phyloP scores from a whole-genome alignment of 2,113 vertebrate genomes.

The Hepsetus odoe region DNA sequence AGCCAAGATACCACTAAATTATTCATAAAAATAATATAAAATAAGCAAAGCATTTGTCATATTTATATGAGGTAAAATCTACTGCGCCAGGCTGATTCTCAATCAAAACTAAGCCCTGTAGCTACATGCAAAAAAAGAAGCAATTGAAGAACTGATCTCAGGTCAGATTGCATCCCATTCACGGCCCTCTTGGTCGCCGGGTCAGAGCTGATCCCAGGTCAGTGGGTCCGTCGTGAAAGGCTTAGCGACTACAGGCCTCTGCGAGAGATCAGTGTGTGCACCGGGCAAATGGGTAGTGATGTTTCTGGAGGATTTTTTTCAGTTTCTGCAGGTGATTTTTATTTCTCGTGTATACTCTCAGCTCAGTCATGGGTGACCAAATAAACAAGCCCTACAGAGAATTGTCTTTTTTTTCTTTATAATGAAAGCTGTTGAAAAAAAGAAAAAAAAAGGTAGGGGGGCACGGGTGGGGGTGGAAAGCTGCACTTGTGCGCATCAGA shows the following conservation, averaged over 20 bases:
- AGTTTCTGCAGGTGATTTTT: slow-evolving; percentile 31
- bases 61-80: slow-evolving; percentile 77
- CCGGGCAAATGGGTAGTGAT: background rate
- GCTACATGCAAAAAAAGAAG: background rate
- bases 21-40: slow-evolving; percentile 87
- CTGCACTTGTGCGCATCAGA: slow-evolving; percentile 65
- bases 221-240: slow-evolving; percentile 25
- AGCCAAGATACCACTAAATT: slow-evolving; percentile 89
- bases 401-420: slow-evolving; percentile 6
- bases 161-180: background rate
- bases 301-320: background rate
- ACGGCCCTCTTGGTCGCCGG: background rate
- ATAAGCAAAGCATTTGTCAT: slow-evolving; percentile 79
- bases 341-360: slow-evolving; percentile 13
- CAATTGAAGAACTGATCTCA: background rate
- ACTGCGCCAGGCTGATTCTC: slow-evolving; percentile 1
- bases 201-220: slow-evolving; percentile 20
- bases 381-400: slow-evolving; percentile 55
- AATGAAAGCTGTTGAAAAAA: slow-evolving; percentile 57
- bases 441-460: slow-evolving; percentile 34
- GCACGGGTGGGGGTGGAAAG: slow-evolving; percentile 55
- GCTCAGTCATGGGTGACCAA: slow-evolving; percentile 39
- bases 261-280: background rate
- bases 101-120: slow-evolving; percentile 24
- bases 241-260: slow-evolving; percentile 6